These are phyloP conservation scores for Ectemnius continuus DNA, from an alignment of 2,888 invertebrate species.

Conservation along the genomic window DNA sequence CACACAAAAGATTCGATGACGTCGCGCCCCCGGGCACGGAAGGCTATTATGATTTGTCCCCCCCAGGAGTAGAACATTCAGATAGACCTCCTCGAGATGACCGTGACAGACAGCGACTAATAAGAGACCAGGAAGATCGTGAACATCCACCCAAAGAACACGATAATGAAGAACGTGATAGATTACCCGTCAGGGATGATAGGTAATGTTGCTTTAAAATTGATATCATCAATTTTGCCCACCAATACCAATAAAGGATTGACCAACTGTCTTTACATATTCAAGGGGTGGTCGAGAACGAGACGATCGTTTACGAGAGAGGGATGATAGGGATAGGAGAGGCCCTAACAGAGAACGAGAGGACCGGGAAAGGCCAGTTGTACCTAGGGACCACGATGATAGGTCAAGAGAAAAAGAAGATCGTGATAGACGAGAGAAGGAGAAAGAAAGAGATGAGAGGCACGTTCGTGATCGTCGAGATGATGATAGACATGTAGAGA, in stretches of 20 bases:
- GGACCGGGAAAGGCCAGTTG: constrained; percentile 71
- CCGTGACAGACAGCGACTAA: constrained; percentile 63
- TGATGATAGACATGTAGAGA: constrained; percentile 69
- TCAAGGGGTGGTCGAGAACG: constrained; percentile 64
- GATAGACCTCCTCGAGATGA: constrained; percentile 69
- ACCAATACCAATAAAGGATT: too few species aligned
- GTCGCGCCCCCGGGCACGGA: constrained; percentile 79
- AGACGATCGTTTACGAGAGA: constrained; percentile 66
- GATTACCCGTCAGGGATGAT: constrained; percentile 67
- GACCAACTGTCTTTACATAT: constrained; percentile 3
- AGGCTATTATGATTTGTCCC: constrained; percentile 75
- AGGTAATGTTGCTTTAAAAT: constrained; percentile 57
- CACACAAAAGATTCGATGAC: constrained; percentile 75
- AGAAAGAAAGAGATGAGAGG: constrained; percentile 74
- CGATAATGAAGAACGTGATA: constrained; percentile 70
- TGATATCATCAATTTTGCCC: neutral
- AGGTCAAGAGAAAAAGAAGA: constrained; percentile 72
- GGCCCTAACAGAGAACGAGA: constrained; percentile 66
- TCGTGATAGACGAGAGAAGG: constrained; percentile 71
- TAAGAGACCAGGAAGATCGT: constrained; percentile 69
- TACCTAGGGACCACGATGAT: constrained; percentile 73
- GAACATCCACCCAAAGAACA: constrained; percentile 70
- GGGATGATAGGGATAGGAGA: constrained; percentile 67
- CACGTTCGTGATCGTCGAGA: constrained; percentile 69
- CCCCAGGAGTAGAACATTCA: constrained; percentile 74